phyloP scores from a whole-genome alignment of 2,888 invertebrate species.

The Microdon myrmicae region DNA sequence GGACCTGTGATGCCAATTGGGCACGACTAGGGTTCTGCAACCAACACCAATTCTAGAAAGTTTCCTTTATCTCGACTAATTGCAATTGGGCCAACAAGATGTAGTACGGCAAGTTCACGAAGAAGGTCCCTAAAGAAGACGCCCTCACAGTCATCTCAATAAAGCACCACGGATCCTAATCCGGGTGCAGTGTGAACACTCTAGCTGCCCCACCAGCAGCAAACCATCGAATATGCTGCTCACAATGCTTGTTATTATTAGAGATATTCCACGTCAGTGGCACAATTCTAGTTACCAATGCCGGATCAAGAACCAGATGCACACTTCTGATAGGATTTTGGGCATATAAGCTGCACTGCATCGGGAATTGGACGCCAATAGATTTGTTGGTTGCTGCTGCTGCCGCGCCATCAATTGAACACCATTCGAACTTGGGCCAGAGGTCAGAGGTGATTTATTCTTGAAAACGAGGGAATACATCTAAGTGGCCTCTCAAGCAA shows the following conservation, averaged over 20 bases:
- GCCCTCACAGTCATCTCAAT: slow-evolving; percentile 23
- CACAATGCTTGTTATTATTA: slow-evolving; percentile 51
- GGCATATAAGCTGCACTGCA: slow-evolving; percentile 21
- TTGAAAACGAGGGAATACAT: slow-evolving; percentile 37
- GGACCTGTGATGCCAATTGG: slow-evolving; percentile 9
- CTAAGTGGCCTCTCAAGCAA: slow-evolving; percentile 7
- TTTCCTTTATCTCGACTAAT: slow-evolving; percentile 35
- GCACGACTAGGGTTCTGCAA: slow-evolving; percentile 23
- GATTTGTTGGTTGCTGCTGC: slow-evolving; percentile 44
- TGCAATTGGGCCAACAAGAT: slow-evolving; percentile 43
- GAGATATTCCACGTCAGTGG: slow-evolving; percentile 46
- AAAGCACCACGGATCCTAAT: slow-evolving; percentile 15
- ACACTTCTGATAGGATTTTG: slow-evolving; percentile 46
- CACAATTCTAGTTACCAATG: slow-evolving; percentile 35
- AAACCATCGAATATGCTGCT: slow-evolving; percentile 32
- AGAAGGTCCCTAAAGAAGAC: slow-evolving; percentile 39
- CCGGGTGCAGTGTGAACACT: slow-evolving; percentile 43
- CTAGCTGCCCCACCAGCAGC: slow-evolving; percentile 20
- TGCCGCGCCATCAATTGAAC: slow-evolving; percentile 42
- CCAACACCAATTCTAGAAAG: slow-evolving; percentile 36
- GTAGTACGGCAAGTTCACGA: slow-evolving; percentile 33
- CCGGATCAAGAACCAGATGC: slow-evolving; percentile 28
- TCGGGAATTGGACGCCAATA: not conserved
- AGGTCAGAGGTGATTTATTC: slow-evolving; percentile 51
- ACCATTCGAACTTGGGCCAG: slow-evolving; percentile 47